These are phyloP conservation scores for Coracopsis vasa DNA, from an alignment of 2,113 vertebrate species.

Conservation along the genomic window DNA sequence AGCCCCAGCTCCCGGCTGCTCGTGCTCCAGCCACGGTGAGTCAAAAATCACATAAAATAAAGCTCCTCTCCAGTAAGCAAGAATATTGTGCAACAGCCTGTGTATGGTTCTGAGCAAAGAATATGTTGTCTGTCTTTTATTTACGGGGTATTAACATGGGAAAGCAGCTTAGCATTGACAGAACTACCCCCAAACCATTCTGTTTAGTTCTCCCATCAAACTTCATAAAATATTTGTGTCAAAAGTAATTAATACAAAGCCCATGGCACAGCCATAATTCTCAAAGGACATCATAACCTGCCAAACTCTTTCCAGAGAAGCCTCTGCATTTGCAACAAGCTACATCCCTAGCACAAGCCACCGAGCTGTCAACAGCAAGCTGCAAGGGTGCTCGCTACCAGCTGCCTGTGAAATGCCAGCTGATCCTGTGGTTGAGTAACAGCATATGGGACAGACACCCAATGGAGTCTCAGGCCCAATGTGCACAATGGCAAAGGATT, in stretches of 20 bases:
- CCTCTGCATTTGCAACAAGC: neutral
- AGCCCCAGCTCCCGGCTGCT: neutral
- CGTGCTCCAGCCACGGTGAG: accelerated
- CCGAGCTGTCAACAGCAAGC: accelerated
- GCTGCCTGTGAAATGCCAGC: neutral
- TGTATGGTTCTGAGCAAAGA: neutral
- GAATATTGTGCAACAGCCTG: neutral
- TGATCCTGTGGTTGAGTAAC: accelerated
- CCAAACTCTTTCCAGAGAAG: neutral
- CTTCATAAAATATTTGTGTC: neutral
- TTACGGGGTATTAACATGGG: neutral
- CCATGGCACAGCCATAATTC: neutral
- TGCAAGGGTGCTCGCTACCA: neutral
- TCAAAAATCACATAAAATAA: neutral
- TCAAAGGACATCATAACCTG: neutral
- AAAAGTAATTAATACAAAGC: neutral
- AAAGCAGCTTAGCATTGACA: neutral
- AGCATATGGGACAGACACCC: accelerated
- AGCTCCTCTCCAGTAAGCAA: neutral
- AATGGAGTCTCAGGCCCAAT: neutral
- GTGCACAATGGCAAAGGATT: neutral
- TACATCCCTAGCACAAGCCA: neutral
- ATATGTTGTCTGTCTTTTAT: neutral
- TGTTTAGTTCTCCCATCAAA: neutral
- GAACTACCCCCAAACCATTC: neutral